Base-by-base conservation (phyloP, 2,113 vertebrate species). In the Cairina moschata region DNA sequence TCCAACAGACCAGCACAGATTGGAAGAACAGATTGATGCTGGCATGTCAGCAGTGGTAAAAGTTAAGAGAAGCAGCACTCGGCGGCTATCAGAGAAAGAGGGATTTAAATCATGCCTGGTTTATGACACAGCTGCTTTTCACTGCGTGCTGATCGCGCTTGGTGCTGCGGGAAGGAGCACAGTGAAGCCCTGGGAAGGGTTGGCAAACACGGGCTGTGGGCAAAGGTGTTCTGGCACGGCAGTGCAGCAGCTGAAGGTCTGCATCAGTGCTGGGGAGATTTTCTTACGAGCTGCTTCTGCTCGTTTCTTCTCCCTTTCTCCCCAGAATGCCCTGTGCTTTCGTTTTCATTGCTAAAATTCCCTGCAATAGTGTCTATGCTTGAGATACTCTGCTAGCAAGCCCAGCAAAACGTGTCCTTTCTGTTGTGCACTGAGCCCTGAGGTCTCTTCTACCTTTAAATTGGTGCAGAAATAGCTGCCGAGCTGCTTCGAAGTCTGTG, bases 1-100 rank as follows among this genome's bases (percentile, higher is more conserved):
- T 28, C 86, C 85, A 28, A 48, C 84, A 80, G 88, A 79, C 88
- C 95, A 72, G 95, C 95, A 86, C 96, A 91, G 92, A 76, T 66
- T 96, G 96, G 83, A 86, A 81, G 88, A 92, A 67, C 93, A 92
- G 90, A 93, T 38, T 93, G 96, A 42, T 16, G 92, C 93, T 96
- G 95, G 90, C 91, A 55, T 80, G 88, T 56, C 88, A 92, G 94
- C 79, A 26, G 86, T 59, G 86, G 69, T 36, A 83, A 40, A 87
- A 83, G 69, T 23, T 72, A 62, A 40, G 92, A 79, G 81, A 66
- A 54, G 86, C 92, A 62, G 88, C 82, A 13, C 85, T 79, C 13
- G 5, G 26, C 2, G 63, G 74, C 91, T 68, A 16, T 63, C 18
- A 26, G 88, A 55, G 29, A 59, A 22, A 10, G 86, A 38, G 83